Evolutionary conservation across 2,888 invertebrate species (phyloP).

Genomic region (Stenchaetothrips biformis): DNA sequence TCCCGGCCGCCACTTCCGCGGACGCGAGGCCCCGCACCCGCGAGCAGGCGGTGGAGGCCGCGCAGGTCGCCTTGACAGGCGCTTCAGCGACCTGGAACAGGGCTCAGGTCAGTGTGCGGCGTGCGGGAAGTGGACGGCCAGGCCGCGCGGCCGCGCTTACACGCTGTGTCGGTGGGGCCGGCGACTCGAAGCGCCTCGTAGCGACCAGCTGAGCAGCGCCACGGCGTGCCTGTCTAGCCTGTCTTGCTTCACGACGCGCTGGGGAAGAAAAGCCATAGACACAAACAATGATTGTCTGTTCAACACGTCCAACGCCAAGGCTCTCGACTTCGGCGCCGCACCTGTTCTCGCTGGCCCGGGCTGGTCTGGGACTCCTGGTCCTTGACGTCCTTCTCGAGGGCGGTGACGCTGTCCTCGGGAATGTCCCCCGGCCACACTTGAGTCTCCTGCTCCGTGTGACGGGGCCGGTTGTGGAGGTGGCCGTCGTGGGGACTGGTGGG

Average conservation of each 20-base stretch:
- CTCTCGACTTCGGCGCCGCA: neutral
- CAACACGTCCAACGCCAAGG: neutral
- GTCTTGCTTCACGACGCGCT: neutral
- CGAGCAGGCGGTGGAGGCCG: neutral
- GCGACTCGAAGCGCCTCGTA: neutral
- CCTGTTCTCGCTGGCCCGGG: neutral
- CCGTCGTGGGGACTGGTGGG: neutral
- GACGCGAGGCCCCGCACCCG: neutral
- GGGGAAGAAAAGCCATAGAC: neutral
- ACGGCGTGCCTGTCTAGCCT: neutral
- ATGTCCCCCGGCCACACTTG: neutral
- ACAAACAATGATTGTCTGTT: too few relatives aligned
- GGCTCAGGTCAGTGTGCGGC: neutral
- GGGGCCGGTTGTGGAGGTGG: neutral
- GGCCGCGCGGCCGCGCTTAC: neutral
- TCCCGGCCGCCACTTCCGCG: too few relatives aligned
- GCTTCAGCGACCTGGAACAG: neutral
- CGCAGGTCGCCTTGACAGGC: neutral
- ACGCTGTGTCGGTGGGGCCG: neutral
- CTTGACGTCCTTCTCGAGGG: neutral
- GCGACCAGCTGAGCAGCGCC: neutral
- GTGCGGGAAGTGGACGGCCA: neutral
- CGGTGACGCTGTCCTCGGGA: neutral
- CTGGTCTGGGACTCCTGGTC: neutral
- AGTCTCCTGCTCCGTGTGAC: neutral